Evolutionary conservation across 2,888 invertebrate genomes (phyloP).

Genomic region (Chouioia cunea): DNA sequence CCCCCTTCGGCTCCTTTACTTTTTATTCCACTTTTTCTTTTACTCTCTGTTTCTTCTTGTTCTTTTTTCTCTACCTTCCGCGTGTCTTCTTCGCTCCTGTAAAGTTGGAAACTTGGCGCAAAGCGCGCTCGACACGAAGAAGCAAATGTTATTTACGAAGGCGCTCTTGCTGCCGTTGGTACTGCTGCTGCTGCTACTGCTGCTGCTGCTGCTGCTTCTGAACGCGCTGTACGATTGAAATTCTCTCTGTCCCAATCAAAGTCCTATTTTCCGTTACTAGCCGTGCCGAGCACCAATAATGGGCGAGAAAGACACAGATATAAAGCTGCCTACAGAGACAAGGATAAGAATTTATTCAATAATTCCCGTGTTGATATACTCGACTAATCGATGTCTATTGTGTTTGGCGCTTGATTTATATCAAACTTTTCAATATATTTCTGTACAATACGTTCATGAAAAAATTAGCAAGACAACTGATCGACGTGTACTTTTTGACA

Average conservation of each 20-base stretch:
- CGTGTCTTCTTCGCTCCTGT: constrained; percentile 31
- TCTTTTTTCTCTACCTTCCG: constrained; percentile 17
- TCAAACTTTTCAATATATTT: too few species aligned
- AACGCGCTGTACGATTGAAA: constrained; percentile 59
- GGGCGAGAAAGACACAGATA: neutral
- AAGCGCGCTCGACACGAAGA: constrained; percentile 48
- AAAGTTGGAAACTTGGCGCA: constrained; percentile 46
- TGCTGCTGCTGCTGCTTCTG: too few species aligned
- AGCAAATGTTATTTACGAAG: constrained; percentile 63
- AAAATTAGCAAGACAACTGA: too few species aligned
- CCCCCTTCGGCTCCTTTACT: constrained; percentile 9
- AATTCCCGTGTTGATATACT: too few species aligned
- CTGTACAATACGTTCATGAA: too few species aligned
- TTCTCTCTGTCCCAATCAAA: constrained; percentile 65
- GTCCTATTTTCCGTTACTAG: constrained; percentile 61
- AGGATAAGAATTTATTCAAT: too few species aligned
- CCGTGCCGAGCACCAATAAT: constrained; percentile 48
- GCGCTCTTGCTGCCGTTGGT: constrained; percentile 2
- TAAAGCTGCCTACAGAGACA: too few species aligned
- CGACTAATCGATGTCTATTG: too few species aligned
- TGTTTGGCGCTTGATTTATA: too few species aligned
- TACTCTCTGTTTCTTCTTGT: constrained; percentile 18
- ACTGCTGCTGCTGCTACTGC: constrained; percentile 41
- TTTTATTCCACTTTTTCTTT: neutral
- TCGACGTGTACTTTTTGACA: too few species aligned